Base-by-base conservation (phyloP, 2,797 vertebrate species). In the Xiphorhynchus erythropygius region DNA sequence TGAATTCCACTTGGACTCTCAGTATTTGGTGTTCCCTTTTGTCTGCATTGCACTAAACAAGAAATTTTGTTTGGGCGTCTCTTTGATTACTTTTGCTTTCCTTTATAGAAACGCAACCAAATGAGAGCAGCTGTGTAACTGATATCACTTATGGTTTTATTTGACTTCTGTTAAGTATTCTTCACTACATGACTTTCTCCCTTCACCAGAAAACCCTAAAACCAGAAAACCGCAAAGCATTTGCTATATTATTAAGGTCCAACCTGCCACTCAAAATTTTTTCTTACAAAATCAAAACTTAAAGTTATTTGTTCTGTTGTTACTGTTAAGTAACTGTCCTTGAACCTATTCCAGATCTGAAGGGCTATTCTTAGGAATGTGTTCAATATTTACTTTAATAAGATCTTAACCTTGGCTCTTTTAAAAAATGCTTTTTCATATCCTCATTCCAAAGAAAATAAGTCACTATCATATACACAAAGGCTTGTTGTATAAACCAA, bases 331-430 rank as follows among this genome's bases (percentile, higher is more conserved):
- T 94, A 97, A 97, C 91, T 87, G 80, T 94, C 75, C 85, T 94
- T 97, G 95, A 95, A 71, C 35, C 9, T 42, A 3, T 42, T 89
- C 94, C 94, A 94, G 47, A 59, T 89, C 74, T 89, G 68, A 95
- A 93, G 86, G 87, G 32, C 52, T 96, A 32, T 87, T 94, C 89
- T 88, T 65, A 93, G 89, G 95, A 96, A 96, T 97, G 93, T 73
- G 67, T 59, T 94, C 86, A 94, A 87, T 97, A 84, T 97, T 96
- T 96, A 96, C 86, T 77, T 90, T 62, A 94, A 83, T 90, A 82
- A 90, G 70, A 93, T 91, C 52, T 95, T 81, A 96, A 87, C 81
- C 76, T 81, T 8, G 8, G 8, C 60, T 95, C 46, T 91, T 91
- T 83, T 70, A 8, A 91, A 86, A 94, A 91, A 68, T 89, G 23